Percentiles rank a stretch among this genome's conserved stretches.
These are phyloP conservation scores for Trachelus tabidus DNA, from an alignment of 2,888 invertebrate species.

Conservation along the genomic window DNA sequence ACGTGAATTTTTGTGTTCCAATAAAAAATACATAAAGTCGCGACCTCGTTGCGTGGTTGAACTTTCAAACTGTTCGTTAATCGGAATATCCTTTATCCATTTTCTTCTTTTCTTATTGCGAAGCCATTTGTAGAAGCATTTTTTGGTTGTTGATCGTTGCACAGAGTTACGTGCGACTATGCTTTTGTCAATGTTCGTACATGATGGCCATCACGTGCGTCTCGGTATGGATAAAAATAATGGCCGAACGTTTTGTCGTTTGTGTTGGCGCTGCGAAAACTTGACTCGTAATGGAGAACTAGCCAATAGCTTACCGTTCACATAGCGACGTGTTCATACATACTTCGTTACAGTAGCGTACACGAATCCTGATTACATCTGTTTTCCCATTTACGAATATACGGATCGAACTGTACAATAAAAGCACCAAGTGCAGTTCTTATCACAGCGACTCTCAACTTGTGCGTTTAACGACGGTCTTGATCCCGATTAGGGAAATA, in stretches of 20 bases:
- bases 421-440: slow-evolving; percentile 31
- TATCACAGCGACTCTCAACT: slow-evolving; percentile 51
- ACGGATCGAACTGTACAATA: background rate
- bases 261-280: background rate
- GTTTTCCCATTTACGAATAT: background rate
- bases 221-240: background rate
- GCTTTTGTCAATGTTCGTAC: background rate
- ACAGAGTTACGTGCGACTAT: background rate
- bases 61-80: background rate
- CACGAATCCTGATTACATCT: background rate
- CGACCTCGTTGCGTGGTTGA: background rate
- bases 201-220: background rate
- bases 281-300: background rate
- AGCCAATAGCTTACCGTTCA: background rate
- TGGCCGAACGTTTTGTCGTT: background rate
- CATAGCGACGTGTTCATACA: background rate
- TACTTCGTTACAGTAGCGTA: background rate
- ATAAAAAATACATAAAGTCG: background rate
- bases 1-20: background rate
- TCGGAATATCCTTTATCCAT: background rate
- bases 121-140: background rate
- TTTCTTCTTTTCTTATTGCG: background rate
- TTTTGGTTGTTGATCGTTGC: background rate
- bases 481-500: background rate
- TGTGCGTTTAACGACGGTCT: background rate